Conservation (phyloP, 2,797 vertebrate species). For the Anisognathus igniventris region DNA sequence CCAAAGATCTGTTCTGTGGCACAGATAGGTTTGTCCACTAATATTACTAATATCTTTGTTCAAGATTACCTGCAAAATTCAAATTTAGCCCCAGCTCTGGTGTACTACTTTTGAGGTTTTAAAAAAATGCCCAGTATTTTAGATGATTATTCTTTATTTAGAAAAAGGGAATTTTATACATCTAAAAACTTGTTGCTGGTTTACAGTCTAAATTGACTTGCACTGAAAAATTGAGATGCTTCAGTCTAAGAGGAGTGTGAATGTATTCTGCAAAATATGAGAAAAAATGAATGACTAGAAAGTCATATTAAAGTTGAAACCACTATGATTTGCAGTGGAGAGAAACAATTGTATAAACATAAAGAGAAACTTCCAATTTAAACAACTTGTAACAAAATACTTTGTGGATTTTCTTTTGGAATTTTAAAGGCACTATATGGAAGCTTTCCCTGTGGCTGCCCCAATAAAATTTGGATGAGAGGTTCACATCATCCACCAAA, state of each 20-base stretch:
- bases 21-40: neutral
- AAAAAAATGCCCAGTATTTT: neutral
- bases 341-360: neutral
- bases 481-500: accelerated
- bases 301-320: no score
- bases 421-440: neutral
- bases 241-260: no score
- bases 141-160: neutral
- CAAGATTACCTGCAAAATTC: neutral
- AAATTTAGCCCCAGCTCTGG: neutral
- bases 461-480: neutral
- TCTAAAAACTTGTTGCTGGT: no score
- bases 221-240: no score
- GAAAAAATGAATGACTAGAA: no score
- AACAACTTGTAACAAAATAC: neutral
- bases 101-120: neutral
- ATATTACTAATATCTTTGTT: neutral
- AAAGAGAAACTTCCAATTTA: neutral
- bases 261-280: no score
- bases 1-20: neutral
- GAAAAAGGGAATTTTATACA: accelerated
- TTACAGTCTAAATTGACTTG: no score
- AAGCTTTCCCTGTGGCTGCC: neutral
- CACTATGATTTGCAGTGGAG: neutral
- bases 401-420: neutral